Conservation (phyloP, 2,113 vertebrate species). For the Crypturellus undulatus region DNA sequence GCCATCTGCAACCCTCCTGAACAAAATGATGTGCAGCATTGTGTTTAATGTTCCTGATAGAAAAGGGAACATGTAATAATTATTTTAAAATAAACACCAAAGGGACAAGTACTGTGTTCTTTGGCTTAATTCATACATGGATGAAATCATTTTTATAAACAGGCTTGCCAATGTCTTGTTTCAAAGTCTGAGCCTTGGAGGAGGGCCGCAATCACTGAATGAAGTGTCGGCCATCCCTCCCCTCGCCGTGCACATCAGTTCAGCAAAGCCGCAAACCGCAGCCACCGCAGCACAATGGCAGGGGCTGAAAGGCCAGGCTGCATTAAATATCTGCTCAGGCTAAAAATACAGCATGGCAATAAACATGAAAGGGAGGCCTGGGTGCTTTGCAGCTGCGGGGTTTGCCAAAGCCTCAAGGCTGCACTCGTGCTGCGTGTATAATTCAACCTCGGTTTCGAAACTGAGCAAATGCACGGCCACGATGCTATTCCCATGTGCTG, state of each 20-base stretch:
- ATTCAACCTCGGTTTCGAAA: accelerated
- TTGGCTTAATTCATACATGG: slow-evolving; percentile 73
- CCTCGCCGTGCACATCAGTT: background rate
- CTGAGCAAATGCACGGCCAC: background rate
- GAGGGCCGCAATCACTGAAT: slow-evolving; percentile 51
- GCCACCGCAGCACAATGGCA: background rate
- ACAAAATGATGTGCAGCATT: slow-evolving; percentile 74
- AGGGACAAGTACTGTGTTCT: slow-evolving; percentile 81
- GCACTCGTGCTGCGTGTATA: accelerated
- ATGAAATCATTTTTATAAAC: slow-evolving; percentile 81
- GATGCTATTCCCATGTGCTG: accelerated
- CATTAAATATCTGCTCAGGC: background rate
- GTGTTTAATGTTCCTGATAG: slow-evolving; percentile 80
- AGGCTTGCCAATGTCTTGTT: slow-evolving; percentile 76
- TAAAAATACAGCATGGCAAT: background rate
- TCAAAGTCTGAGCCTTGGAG: slow-evolving; percentile 78
- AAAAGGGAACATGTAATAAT: slow-evolving; percentile 81
- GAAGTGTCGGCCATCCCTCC: slow-evolving; percentile 54
- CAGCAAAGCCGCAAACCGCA: background rate
- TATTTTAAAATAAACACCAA: slow-evolving; percentile 84
- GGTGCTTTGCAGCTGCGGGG: background rate
- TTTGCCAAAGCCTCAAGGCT: background rate
- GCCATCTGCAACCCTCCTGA: slow-evolving; percentile 54
- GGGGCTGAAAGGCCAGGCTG: background rate
- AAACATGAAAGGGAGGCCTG: accelerated